A percentile compares a stretch with the other conserved stretches of the same genome.
Conservation (phyloP, 2,113 vertebrate species). For the Burhinus bistriatus region DNA sequence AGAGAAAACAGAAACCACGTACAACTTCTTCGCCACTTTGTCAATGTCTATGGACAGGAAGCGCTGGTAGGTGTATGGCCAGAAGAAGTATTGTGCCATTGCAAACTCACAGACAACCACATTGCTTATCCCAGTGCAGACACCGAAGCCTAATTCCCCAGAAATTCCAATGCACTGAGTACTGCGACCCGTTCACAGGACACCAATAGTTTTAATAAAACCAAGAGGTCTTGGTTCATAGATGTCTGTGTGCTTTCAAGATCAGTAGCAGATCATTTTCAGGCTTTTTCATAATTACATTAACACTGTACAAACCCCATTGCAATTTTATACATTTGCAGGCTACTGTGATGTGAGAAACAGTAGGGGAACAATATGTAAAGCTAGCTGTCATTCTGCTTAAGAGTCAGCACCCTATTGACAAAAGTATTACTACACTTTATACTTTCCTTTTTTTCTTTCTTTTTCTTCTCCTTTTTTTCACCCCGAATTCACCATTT, state of each 20-base stretch:
- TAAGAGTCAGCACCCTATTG: neutral
- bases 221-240: neutral
- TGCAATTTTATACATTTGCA: neutral
- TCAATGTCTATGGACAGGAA: neutral
- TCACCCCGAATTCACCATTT: neutral
- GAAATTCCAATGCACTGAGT: neutral
- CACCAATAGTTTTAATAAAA: neutral
- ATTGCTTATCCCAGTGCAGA: neutral
- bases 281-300: neutral
- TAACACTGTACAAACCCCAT: neutral
- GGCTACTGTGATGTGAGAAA: neutral
- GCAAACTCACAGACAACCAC: neutral
- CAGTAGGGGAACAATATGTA: neutral
- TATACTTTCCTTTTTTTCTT: too few relatives aligned
- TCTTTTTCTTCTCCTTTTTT: rapidly evolving
- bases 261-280: neutral
- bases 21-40: neutral
- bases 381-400: neutral
- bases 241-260: neutral
- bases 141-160: neutral
- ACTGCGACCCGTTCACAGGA: neutral
- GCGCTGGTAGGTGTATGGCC: rapidly evolving
- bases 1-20: neutral
- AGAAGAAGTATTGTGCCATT: neutral
- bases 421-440: neutral